A percentile compares a stretch with the other conserved stretches of the same genome.
These are phyloP conservation scores for Pantelozetes paolii DNA, from an alignment of 2,888 invertebrate species.

Conservation along the genomic window DNA sequence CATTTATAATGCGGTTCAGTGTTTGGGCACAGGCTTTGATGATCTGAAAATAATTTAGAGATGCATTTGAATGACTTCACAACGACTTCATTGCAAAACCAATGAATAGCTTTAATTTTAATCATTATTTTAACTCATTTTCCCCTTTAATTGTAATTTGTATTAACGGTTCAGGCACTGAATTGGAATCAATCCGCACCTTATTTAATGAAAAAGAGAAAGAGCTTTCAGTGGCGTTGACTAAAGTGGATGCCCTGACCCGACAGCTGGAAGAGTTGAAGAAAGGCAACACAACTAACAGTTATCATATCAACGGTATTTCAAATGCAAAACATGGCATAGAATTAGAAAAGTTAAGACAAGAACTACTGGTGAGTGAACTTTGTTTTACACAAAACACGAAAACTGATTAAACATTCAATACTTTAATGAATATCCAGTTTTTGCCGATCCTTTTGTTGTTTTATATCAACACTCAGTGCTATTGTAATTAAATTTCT, in stretches of 20 bases:
- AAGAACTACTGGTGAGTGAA: constrained; percentile 78
- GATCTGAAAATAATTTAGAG: constrained; percentile 12
- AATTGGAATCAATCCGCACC: constrained; percentile 90
- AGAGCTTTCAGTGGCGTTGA: constrained; percentile 91
- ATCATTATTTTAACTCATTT: constrained; percentile 5
- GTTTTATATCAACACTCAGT: too few species aligned
- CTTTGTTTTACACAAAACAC: background rate
- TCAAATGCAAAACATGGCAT: constrained; percentile 68
- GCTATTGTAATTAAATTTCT: too few species aligned
- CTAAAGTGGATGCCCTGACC: constrained; percentile 92
- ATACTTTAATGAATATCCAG: background rate
- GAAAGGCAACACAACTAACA: constrained; percentile 56
- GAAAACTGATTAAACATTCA: background rate
- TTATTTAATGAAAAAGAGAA: constrained; percentile 97
- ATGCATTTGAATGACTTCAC: background rate
- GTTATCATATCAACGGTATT: constrained; percentile 48
- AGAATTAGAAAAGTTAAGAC: constrained; percentile 83
- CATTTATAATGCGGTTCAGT: background rate
- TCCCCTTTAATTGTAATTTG: constrained; percentile 5
- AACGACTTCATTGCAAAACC: background rate
- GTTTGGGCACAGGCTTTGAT: background rate
- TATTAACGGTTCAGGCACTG: constrained; percentile 62
- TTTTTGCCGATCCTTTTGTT: background rate
- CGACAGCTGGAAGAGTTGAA: constrained; percentile 84
- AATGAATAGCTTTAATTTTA: too few species aligned